Base-by-base conservation (phyloP, 2,113 vertebrate species). In the Ceyx melanurus region DNA sequence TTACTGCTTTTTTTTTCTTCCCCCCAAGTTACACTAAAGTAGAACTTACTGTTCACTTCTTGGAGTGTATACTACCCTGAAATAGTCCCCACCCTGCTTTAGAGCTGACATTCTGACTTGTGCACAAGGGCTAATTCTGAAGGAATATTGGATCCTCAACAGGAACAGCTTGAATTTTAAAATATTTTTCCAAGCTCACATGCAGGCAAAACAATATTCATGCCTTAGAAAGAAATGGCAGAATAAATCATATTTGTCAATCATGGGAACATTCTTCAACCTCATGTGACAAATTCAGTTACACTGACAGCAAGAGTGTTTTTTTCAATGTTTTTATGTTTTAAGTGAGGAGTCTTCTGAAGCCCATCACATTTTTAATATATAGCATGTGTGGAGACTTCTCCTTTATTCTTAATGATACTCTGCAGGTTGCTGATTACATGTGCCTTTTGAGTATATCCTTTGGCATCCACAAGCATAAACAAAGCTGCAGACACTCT, bases 401-500 rank as follows among this genome's bases (percentile, higher is more conserved):
- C 78, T 92, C 86, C 81, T 93, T 94, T 94, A 89, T 84, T 60
- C 86, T 66, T 94, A 94, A 93, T 97, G 96, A 81, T 74, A 81
- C 58, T 90, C 71, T 93, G 73, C 60, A 94, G 79, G 26, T 75
- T 92, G 64, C 67, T 91, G 90, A 74, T 93, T 92, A 29, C 60
- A 22, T 10, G 22, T 90, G 51, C 58, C 64, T 93, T 90, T 88
- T 85, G 93, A 95, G 86, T 89, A 17, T 50, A 29, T 92, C 54
- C 80, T 82, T 92, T 93, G 96, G 94, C 89, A 92, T 79, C 53
- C 14, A 60, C 13, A 86, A 88, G 87, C 68, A 76, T 93, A 94
- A 97, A 96, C 92, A 97, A 97, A 97, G 94, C 92, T 95, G 86
- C 74, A 97, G 92, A 95, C 51, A 5, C 46, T 92, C 78, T 91